These are phyloP conservation scores for Parambassis ranga DNA, from an alignment of 2,797 vertebrate species.

Conservation along the genomic window DNA sequence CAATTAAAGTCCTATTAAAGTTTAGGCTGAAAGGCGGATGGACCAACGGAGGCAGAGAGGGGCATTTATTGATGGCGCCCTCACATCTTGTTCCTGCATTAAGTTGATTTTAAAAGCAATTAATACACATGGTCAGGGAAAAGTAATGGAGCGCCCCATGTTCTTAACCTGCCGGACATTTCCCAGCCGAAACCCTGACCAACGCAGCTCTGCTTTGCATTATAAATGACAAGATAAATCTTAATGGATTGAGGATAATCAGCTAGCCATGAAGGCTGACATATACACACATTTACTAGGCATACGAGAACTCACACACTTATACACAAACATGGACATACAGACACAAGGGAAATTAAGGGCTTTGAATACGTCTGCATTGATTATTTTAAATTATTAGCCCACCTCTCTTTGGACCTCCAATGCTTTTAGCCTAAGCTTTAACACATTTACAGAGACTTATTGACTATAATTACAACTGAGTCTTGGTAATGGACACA, in stretches of 20 bases:
- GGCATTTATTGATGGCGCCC: conserved; percentile 96
- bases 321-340: conserved; percentile 70
- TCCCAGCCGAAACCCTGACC: conserved; percentile 91
- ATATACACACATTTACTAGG: conserved; percentile 75
- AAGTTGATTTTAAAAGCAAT: conserved; percentile 99
- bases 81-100: conserved; percentile 98
- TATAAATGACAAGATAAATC: conserved; percentile 99
- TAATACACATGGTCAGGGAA: conserved; percentile 98
- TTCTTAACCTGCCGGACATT: conserved; percentile 96
- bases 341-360: conserved; percentile 99
- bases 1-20: conserved; percentile 82
- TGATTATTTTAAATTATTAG: conserved; percentile 99
- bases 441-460: conserved; percentile 99
- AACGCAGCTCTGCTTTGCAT: conserved; percentile 96
- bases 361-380: conserved; percentile 98
- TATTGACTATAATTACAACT: conserved; percentile 99
- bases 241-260: conserved; percentile 99
- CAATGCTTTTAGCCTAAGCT: conserved; percentile 99
- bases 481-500: conserved; percentile 99
- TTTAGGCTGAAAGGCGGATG: conserved; percentile 71
- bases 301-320: conserved; percentile 50
- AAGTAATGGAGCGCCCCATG: conserved; percentile 97
- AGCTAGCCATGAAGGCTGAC: conserved; percentile 88
- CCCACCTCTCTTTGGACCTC: conserved; percentile 99
- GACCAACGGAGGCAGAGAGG: conserved; percentile 78